phyloP scores from a whole-genome alignment of 2,797 vertebrate species.

The Melanotaenia trifasciata region DNA sequence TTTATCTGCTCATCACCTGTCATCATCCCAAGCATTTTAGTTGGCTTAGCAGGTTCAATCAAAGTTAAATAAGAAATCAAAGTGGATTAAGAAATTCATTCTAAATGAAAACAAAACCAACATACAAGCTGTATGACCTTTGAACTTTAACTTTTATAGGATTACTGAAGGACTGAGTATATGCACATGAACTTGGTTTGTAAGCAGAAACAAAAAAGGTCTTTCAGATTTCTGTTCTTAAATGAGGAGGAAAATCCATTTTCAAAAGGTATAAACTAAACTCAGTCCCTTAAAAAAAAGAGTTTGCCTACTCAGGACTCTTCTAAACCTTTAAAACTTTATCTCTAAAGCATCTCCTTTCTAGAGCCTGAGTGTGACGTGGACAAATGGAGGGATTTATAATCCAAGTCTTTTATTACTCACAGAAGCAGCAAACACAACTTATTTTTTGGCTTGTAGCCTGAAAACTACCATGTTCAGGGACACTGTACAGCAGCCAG shows the following conservation, averaged over 20 bases:
- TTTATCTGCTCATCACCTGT: conserved; percentile 12
- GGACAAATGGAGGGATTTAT: conserved; percentile 16
- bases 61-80: conserved; percentile 4
- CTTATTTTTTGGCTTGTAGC: conserved; percentile 28
- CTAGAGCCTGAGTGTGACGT: neutral
- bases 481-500: conserved; percentile 12
- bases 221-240: neutral
- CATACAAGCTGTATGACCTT: neutral
- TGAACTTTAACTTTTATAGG: neutral
- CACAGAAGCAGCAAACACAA: conserved; percentile 31
- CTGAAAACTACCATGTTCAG: conserved; percentile 23
- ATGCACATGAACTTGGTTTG: neutral
- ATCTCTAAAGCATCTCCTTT: neutral
- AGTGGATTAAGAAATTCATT: conserved; percentile 4
- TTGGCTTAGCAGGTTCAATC: conserved; percentile 13
- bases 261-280: no score
- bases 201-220: neutral
- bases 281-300: neutral
- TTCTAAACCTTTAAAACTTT: neutral
- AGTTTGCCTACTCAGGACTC: no score
- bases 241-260: neutral
- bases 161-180: neutral
- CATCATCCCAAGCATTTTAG: neutral
- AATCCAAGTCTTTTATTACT: conserved; percentile 8
- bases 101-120: neutral